phyloP scores from a whole-genome alignment of 1,140 invertebrate species.

The Dendrolimus kikuchii region DNA sequence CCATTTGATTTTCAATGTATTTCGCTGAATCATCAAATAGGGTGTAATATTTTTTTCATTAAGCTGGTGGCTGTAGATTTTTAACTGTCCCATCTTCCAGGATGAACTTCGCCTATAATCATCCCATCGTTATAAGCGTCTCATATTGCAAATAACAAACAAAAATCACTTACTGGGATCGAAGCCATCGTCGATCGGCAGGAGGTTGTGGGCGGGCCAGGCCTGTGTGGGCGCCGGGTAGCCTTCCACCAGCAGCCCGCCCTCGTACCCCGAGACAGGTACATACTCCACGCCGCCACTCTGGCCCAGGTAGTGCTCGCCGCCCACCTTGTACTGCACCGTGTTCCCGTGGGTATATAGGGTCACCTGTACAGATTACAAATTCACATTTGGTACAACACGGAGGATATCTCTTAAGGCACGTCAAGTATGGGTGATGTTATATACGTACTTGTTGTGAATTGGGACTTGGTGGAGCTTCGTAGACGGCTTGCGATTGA shows the following conservation, averaged over 20 bases:
- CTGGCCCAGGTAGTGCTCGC: slow-evolving; percentile 64
- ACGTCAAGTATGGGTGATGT: neutral
- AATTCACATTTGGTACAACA: neutral
- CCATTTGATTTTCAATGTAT: no score
- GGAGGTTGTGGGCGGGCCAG: slow-evolving; percentile 53
- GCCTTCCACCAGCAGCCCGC: slow-evolving; percentile 53
- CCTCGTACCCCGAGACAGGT: slow-evolving; percentile 56
- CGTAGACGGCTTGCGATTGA: slow-evolving; percentile 60
- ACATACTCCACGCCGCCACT: slow-evolving; percentile 55
- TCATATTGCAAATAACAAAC: no score
- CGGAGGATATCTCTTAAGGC: neutral
- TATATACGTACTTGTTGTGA: slow-evolving; percentile 52
- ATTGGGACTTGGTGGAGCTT: slow-evolving; percentile 72
- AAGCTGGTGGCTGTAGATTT: no score
- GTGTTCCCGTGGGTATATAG: slow-evolving; percentile 69
- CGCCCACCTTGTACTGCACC: slow-evolving; percentile 65
- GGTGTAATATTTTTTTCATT: no score
- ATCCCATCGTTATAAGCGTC: no score
- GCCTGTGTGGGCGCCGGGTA: slow-evolving; percentile 47
- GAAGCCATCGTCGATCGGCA: slow-evolving; percentile 58
- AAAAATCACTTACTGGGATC: slow-evolving; percentile 42
- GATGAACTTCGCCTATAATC: no score
- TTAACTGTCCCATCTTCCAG: no score
- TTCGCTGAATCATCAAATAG: no score
- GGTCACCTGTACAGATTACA: slow-evolving; percentile 56